Evolutionary conservation across 2,888 invertebrate species (phyloP).

Genomic region (Galerucella nymphaeae): DNA sequence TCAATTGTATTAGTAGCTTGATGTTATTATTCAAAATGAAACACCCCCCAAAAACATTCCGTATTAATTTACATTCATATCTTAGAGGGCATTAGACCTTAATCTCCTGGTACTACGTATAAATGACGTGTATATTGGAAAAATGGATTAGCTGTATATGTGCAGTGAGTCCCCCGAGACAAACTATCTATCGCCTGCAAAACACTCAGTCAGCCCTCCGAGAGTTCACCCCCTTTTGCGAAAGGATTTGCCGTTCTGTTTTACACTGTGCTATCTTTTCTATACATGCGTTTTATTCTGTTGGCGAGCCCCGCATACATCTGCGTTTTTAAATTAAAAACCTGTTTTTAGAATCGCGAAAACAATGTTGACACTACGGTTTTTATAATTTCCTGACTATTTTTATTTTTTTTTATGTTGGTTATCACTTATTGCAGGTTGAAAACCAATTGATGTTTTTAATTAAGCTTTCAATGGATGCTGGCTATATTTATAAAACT

Average conservation of each 20-base stretch:
- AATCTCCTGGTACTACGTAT: conserved; percentile 60
- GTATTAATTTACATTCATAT: conserved; percentile 52
- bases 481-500: conserved; percentile 5
- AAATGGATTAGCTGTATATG: conserved; percentile 61
- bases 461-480: conserved; percentile 26
- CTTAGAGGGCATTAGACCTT: conserved; percentile 50
- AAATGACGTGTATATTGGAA: conserved; percentile 65
- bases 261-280: conserved; percentile 47
- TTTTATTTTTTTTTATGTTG: conserved; percentile 23
- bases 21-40: conserved; percentile 38
- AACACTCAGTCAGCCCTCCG: conserved; percentile 58
- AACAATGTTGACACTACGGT: conserved; percentile 29
- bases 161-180: conserved; percentile 59
- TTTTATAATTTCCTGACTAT: conserved; percentile 35
- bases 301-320: conserved; percentile 25
- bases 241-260: conserved; percentile 49
- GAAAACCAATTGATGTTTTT: conserved; percentile 19
- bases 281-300: conserved; percentile 43
- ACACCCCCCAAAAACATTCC: conserved; percentile 35
- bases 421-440: conserved; percentile 32
- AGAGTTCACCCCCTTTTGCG: conserved; percentile 48
- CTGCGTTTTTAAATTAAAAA: conserved; percentile 43
- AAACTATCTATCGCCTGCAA: conserved; percentile 63
- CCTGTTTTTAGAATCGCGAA: conserved; percentile 31
- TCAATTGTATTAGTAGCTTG: conserved; percentile 8